Base-by-base conservation (phyloP, 2,113 vertebrate genomes). In the Abramis brama region DNA sequence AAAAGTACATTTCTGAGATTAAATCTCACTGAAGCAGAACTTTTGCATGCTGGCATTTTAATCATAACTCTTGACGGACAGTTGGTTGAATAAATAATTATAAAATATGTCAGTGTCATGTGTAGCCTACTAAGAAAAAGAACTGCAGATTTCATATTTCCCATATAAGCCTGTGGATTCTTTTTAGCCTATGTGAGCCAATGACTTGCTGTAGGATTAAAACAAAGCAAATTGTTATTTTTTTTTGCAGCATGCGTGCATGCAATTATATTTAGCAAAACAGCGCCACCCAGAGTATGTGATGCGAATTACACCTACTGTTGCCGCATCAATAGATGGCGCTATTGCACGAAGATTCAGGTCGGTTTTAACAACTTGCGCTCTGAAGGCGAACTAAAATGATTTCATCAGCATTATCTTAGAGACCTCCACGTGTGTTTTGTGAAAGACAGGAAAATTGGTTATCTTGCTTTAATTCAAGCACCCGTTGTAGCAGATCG, bases 201-300 rank as follows among this genome's bases (percentile, higher is more conserved):
- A 55, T 79, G 11, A 66, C 66, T 81, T 64, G 36, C 39, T 47
- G 23, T 66, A 27, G 39, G 17, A 21, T 27, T 79, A 23, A 79
- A 86, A 86, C 19, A n/a, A 50, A 75, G 13, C 50, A 74, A 60
- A 47, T n/a, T 3, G 10, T n/a, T 12, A 25, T 57, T 33, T 66
- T 30, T 43, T 50, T 66, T 47, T 71, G 70, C 70, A 15, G 25
- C 10, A 85, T 25, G 39, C 43, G 19, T 13, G 5, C 62, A 47
- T 52, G 50, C 50, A 52, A 10, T 84, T n/a, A 87, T 86, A 87
- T 84, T 70, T 87, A 75, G 70, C 76, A 81, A 84, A 87, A 81
- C 85, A 87, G 88, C 73, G 73, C 84, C 88, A 84, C 81, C 80
- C 23, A 83, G 36, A 83, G 88, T 39, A 6, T 50, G 30, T 30